These are phyloP conservation scores for Onthophagus sagittarius DNA, from an alignment of 2,888 invertebrate species.

Conservation along the genomic window DNA sequence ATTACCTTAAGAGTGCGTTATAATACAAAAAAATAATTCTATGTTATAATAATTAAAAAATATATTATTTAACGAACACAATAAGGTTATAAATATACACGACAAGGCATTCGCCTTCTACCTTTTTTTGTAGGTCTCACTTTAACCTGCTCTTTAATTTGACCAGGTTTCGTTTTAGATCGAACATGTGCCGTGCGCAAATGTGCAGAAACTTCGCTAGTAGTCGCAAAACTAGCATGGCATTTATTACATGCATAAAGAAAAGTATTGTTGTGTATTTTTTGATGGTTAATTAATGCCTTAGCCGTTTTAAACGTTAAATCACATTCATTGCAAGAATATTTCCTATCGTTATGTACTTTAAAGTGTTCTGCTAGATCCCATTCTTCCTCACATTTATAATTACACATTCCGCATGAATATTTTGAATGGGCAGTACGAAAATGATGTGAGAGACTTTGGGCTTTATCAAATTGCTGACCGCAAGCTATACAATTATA, in stretches of 20 bases:
- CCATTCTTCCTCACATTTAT: conserved; percentile 27
- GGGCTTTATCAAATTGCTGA: conserved; percentile 25
- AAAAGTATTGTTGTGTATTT: conserved; percentile 33
- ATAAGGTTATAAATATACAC: not conserved
- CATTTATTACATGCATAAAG: conserved; percentile 43
- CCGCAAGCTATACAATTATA: conserved; percentile 28
- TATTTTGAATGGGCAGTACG: conserved; percentile 26
- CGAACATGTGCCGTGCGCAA: conserved; percentile 36
- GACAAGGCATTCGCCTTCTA: not conserved
- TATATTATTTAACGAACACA: not conserved
- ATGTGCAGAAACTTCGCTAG: conserved; percentile 39
- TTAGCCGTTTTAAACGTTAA: conserved; percentile 31
- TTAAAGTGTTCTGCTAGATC: conserved; percentile 29
- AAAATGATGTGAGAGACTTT: conserved; percentile 27
- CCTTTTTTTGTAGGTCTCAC: not conserved
- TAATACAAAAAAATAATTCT: not conserved
- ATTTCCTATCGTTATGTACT: conserved; percentile 29
- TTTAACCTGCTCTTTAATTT: not conserved
- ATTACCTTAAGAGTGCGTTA: not conserved
- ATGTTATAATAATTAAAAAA: not conserved
- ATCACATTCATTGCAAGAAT: conserved; percentile 29
- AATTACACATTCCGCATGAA: conserved; percentile 29
- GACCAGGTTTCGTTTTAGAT: conserved; percentile 4
- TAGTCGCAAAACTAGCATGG: conserved; percentile 39
- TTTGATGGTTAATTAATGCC: conserved; percentile 33